Conservation (phyloP, 35 echinoderm and acorn worm species). For the Apostichopus parvimensis region DNA sequence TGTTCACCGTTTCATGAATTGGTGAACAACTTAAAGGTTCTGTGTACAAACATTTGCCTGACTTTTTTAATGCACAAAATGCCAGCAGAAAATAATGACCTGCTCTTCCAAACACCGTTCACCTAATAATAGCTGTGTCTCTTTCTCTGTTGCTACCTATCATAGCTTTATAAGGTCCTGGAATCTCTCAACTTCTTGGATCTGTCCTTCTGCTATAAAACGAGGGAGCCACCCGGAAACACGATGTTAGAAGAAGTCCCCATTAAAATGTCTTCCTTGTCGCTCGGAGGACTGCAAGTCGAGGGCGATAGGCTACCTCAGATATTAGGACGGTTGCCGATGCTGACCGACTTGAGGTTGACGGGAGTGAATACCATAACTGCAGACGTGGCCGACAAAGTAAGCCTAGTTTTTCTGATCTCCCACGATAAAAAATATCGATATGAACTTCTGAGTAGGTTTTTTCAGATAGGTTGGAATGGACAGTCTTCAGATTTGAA, state of each 20-base stretch:
- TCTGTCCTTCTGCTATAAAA: conserved; percentile 87
- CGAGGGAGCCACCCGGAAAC: conserved; percentile 48
- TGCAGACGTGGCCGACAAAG: conserved; percentile 58
- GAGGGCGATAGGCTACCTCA: conserved; percentile 56
- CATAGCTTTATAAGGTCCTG: conserved; percentile 63
- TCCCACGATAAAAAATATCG: too few species aligned
- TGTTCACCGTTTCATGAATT: too few species aligned
- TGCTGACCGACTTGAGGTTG: conserved; percentile 65
- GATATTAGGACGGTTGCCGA: conserved; percentile 58
- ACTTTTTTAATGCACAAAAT: too few species aligned
- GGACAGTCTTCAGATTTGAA: too few species aligned
- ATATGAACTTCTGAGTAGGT: too few species aligned
- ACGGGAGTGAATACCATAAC: conserved; percentile 73
- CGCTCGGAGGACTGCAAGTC: conserved; percentile 78
- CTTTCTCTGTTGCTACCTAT: not conserved
- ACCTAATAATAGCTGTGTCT: not conserved
- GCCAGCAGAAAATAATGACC: too few species aligned
- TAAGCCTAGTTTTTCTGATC: not conserved
- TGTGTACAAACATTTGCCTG: too few species aligned
- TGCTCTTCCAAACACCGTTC: too few species aligned
- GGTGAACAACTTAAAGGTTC: too few species aligned
- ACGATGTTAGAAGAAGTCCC: conserved; percentile 68
- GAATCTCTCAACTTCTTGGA: conserved; percentile 67
- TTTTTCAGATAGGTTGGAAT: too few species aligned
- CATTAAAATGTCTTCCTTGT: conserved; percentile 54